Base-by-base conservation (phyloP, 2,888 invertebrate species). In the Idaea dimidiata region DNA sequence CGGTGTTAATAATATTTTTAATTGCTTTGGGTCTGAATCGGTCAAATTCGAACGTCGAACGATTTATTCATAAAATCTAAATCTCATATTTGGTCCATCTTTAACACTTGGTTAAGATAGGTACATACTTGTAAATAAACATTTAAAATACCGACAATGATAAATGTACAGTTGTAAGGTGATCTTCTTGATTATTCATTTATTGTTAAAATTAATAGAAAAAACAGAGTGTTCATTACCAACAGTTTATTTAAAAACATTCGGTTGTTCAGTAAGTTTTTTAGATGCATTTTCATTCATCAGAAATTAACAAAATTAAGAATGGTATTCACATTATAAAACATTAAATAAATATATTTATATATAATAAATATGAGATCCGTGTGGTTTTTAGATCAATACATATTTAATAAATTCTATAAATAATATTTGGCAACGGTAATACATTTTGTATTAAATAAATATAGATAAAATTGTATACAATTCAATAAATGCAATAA, bases 231-330 rank as follows among this genome's bases (percentile, higher is more conserved):
- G 32, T 61, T 74, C 81, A 83, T 84, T 85, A 88, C 84, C 85
- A 88, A 87, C 80, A 85, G 84, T 84, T 87, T 78, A 81, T 84
- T 86, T 86, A 76, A 84, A 83, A 84, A 81, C 78, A 84, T 81
- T 82, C 71, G 77, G 74, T 77, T 80, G 81, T 77, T 81, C 77
- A 80, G 76, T 75, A 80, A 78, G 78, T 66, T 60, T 73, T 66
- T 61, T 69, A 69, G 66, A 70, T 68, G 74, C 69, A 72, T 64
- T 43, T 43, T 14, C 43, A 43, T 62, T 64, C 66, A 66, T 63
- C 17, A 72, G 74, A 76, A 75, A 66, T 73, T 68, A 77, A 63
- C 74, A 74, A 73, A 72, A 70, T 63, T 69, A 70, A 57, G 54
- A 62, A 69, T 66, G 68, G 77, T 83, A 86, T 87, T 84, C 86